Conservation (phyloP, 92 coral and sea anemone genomes). For the Epizoanthus ramosus region DNA sequence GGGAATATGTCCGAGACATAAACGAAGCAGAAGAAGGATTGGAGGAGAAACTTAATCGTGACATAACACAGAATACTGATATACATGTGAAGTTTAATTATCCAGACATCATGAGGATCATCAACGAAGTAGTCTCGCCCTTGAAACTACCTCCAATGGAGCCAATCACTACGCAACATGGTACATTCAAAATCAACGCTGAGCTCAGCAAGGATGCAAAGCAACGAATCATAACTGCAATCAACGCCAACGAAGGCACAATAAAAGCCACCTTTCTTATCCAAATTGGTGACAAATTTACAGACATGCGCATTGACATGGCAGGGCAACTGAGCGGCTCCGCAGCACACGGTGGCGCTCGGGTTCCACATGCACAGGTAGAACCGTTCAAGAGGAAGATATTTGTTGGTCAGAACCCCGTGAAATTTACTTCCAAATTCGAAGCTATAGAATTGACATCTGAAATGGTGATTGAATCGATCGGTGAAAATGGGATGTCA, state of each 20-base stretch:
- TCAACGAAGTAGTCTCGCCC: too few species aligned
- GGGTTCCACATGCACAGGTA: slow-evolving; percentile 24
- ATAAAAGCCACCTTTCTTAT: not conserved
- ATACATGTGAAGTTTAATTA: too few species aligned
- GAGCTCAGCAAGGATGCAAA: not conserved
- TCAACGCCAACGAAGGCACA: not conserved
- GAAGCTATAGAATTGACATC: slow-evolving; percentile 10
- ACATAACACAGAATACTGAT: too few species aligned
- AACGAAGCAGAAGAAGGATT: too few species aligned
- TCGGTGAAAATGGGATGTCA: not conserved
- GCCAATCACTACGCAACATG: too few species aligned
- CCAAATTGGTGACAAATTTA: not conserved
- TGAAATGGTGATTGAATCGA: not conserved
- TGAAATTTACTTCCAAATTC: not conserved
- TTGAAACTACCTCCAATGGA: too few species aligned
- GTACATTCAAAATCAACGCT: not conserved
- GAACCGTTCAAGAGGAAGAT: not conserved
- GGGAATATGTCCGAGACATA: too few species aligned
- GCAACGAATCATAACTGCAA: not conserved
- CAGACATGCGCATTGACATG: slow-evolving; percentile 38
- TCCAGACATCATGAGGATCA: too few species aligned
- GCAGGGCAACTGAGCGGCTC: not conserved
- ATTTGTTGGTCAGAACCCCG: not conserved
- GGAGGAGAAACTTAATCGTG: too few species aligned
- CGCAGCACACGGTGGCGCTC: not conserved